Conservation (phyloP, 2,888 invertebrate genomes). For the Lordiphosa andalusiaca region DNA sequence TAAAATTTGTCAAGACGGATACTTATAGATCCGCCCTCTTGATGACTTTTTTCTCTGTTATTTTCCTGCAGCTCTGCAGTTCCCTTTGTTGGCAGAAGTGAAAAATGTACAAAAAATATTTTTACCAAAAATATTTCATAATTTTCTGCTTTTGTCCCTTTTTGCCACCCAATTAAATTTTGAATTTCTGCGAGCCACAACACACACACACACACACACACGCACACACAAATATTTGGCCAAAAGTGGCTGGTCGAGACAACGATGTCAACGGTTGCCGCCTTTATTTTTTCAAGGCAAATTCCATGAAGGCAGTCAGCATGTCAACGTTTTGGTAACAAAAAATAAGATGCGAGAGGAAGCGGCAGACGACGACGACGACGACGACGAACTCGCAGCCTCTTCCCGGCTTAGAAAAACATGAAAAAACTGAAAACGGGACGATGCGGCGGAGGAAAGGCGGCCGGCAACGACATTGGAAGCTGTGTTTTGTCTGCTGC, state of each 20-base stretch:
- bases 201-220: conserved; percentile 27
- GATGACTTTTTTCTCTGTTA: too few species aligned
- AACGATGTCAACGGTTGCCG: conserved; percentile 43
- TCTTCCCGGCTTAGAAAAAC: conserved; percentile 56
- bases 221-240: conserved; percentile 31
- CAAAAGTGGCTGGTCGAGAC: conserved; percentile 35
- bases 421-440: conserved; percentile 67
- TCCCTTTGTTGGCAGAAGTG: too few species aligned
- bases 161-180: conserved; percentile 58
- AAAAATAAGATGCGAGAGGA: conserved; percentile 2
- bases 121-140: conserved; percentile 54
- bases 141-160: conserved; percentile 28
- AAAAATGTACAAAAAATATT: conserved; percentile 7
- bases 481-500: conserved; percentile 66
- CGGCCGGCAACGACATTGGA: conserved; percentile 31
- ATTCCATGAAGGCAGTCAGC: conserved; percentile 68
- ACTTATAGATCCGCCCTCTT: too few species aligned
- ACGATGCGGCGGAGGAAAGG: conserved; percentile 30
- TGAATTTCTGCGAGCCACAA: conserved; percentile 42
- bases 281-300: conserved; percentile 42
- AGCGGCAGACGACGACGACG: conserved; percentile 1
- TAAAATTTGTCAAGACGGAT: too few species aligned
- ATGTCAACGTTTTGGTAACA: conserved; percentile 47
- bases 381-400: conserved; percentile 2
- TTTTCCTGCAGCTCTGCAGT: too few species aligned